These are phyloP conservation scores for Pelodiscus sinensis DNA, from an alignment of 2,113 vertebrate genomes.

Conservation along the genomic window DNA sequence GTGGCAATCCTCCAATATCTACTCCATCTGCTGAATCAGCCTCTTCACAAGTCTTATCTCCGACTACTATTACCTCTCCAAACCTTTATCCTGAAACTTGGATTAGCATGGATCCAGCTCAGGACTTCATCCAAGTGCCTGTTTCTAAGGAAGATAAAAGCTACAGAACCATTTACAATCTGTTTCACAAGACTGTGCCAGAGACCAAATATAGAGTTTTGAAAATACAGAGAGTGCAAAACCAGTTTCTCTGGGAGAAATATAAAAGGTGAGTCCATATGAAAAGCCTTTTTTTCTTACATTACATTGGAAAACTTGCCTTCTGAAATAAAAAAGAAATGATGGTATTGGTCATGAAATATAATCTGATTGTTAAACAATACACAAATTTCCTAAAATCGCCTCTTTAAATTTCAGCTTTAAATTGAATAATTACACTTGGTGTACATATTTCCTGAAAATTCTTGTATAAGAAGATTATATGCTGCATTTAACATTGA, in stretches of 20 bases:
- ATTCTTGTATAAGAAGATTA: not conserved
- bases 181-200: slow-evolving; percentile 99
- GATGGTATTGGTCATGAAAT: not conserved
- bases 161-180: slow-evolving; percentile 96
- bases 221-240: slow-evolving; percentile 96
- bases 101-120: slow-evolving; percentile 91
- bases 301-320: not conserved
- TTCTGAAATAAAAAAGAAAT: not conserved
- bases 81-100: slow-evolving; percentile 96
- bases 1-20: slow-evolving; percentile 78
- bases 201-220: slow-evolving; percentile 97
- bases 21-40: slow-evolving; percentile 69
- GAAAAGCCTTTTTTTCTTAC: not conserved
- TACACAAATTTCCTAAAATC: not conserved
- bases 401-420: not conserved
- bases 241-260: slow-evolving; percentile 99
- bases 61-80: slow-evolving; percentile 81
- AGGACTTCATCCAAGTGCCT: slow-evolving; percentile 98
- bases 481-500: accelerated
- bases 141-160: slow-evolving; percentile 95
- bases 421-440: not conserved
- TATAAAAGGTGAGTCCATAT: slow-evolving; percentile 91
- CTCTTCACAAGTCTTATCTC: slow-evolving; percentile 79
- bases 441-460: not conserved
- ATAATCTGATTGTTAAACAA: not conserved